Evolutionary conservation across 2,888 invertebrate species (phyloP).

Genomic region (Tetropium fuscum): DNA sequence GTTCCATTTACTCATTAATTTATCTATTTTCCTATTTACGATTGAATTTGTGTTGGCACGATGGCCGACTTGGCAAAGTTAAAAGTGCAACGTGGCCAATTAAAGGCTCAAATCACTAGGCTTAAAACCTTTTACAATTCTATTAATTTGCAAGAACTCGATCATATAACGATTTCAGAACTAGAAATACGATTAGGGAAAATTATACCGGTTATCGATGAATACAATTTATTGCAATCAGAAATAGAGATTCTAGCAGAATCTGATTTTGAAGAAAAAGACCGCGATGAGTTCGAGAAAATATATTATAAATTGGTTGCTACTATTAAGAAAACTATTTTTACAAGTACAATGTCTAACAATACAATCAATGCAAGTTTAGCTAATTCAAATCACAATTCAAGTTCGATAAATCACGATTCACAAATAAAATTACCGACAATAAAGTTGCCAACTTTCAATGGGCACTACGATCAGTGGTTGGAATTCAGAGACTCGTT

Average conservation of each 20-base stretch:
- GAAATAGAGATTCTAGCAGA: neutral
- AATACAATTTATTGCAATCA: neutral
- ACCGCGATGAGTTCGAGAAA: constrained; percentile 5
- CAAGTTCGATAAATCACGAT: too few species aligned
- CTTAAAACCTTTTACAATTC: constrained; percentile 1
- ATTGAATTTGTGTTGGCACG: too few species aligned
- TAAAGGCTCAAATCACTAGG: neutral
- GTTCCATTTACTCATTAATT: too few species aligned
- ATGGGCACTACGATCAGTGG: constrained; percentile 6
- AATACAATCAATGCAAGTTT: neutral
- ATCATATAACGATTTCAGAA: too few species aligned
- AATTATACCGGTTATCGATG: neutral
- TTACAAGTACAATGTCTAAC: neutral
- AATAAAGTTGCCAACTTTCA: constrained; percentile 8
- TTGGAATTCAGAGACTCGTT: constrained; percentile 5
- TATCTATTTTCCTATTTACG: too few species aligned
- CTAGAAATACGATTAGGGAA: neutral
- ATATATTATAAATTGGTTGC: neutral
- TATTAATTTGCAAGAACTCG: neutral
- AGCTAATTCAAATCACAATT: too few species aligned
- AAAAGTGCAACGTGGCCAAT: neutral
- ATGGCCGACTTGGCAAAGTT: constrained; percentile 4
- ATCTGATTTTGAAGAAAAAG: neutral
- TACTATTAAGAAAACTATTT: neutral
- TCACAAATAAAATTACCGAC: neutral